phyloP scores from a whole-genome alignment of 2,888 invertebrate genomes.

The Cataglyphis albicans region DNA sequence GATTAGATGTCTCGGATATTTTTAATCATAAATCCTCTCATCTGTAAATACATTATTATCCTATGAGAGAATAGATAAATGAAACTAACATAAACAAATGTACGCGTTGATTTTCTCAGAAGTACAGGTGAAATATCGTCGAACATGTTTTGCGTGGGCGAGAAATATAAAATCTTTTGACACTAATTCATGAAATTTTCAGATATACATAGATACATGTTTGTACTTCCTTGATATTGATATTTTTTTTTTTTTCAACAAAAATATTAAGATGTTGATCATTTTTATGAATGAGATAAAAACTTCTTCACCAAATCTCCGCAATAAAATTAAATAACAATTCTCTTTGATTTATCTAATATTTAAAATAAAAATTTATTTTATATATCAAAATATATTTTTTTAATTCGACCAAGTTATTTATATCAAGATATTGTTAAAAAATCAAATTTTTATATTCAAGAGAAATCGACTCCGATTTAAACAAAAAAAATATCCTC shows the following conservation, averaged over 20 bases:
- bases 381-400: background rate
- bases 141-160: background rate
- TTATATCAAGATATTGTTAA: background rate
- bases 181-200: background rate
- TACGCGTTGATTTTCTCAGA: background rate
- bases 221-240: background rate
- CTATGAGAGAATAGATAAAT: background rate
- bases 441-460: constrained; percentile 4
- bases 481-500: background rate
- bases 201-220: background rate
- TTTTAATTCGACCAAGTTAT: background rate
- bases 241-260: background rate
- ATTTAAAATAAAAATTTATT: background rate
- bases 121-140: background rate
- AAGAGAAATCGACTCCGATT: background rate
- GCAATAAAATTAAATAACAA: background rate
- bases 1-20: background rate
- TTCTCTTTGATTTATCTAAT: background rate
- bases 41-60: background rate
- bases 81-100: background rate
- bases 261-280: background rate
- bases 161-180: background rate
- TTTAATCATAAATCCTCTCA: background rate
- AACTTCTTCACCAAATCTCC: background rate
- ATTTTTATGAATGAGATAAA: background rate